Conservation (phyloP, 2,888 invertebrate genomes). For the Neoitamus cyanurus region DNA sequence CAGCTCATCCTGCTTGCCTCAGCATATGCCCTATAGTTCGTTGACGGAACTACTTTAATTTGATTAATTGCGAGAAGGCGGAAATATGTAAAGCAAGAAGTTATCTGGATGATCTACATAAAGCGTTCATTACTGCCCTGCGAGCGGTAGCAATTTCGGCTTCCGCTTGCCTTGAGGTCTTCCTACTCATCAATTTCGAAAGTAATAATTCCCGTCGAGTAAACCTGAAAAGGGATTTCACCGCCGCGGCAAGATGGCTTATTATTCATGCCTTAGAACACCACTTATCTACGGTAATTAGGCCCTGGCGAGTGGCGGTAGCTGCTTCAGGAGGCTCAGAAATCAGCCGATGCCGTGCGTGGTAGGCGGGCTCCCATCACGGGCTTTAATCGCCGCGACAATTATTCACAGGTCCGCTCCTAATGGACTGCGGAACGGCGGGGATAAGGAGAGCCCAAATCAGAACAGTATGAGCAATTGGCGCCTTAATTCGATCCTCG, state of each 20-base stretch:
- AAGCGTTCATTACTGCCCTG: constrained; percentile 9
- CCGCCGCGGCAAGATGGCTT: not conserved
- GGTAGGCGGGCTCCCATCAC: not conserved
- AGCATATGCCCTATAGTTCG: not conserved
- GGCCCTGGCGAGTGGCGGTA: not conserved
- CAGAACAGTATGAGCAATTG: constrained; percentile 1
- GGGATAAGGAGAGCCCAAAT: not conserved
- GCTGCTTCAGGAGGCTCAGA: not conserved
- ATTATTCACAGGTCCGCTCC: constrained; percentile 14
- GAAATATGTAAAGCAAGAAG: constrained; percentile 13
- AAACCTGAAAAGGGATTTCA: constrained; percentile 13
- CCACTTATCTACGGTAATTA: constrained; percentile 26
- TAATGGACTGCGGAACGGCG: constrained; percentile 3
- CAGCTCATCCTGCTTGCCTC: not conserved
- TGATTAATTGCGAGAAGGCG: constrained; percentile 16
- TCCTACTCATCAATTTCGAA: constrained; percentile 3
- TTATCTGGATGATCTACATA: constrained; percentile 8
- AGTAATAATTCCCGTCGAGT: not conserved
- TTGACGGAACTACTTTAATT: constrained; percentile 8
- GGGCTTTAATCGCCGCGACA: constrained; percentile 1
- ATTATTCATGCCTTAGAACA: constrained; percentile 5
- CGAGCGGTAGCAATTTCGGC: not conserved
- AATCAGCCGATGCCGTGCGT: not conserved
- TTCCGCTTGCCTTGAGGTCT: not conserved
- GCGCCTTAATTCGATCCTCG: not conserved